A percentile compares a stretch with the other conserved stretches of the same genome.
These are phyloP conservation scores for Hypsibius dujardini DNA, from an alignment of 1,140 invertebrate genomes.

Conservation along the genomic window DNA sequence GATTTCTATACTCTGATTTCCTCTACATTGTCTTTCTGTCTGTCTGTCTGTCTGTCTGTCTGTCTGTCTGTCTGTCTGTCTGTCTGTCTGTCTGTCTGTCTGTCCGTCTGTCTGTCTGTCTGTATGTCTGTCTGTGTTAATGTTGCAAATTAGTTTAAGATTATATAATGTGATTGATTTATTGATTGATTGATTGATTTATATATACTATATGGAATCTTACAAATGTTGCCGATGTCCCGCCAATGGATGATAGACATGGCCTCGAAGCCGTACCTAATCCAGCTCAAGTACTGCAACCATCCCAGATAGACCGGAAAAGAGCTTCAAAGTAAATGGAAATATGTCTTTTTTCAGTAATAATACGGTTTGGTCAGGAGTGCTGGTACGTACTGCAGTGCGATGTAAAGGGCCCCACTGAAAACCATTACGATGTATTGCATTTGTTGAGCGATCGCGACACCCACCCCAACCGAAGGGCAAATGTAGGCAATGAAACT, in stretches of 20 bases:
- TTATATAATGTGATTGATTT: too few relatives aligned
- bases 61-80: too few relatives aligned
- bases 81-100: too few relatives aligned
- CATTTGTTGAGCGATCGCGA: background rate
- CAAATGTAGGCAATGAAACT: background rate
- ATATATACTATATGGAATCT: conserved; percentile 23
- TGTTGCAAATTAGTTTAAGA: too few relatives aligned
- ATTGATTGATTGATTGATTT: too few relatives aligned
- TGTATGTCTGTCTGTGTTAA: too few relatives aligned
- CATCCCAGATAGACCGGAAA: conserved; percentile 71
- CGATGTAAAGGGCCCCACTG: too few relatives aligned
- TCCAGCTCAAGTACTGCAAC: conserved; percentile 85
- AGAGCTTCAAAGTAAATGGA: conserved; percentile 39
- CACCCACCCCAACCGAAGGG: background rate
- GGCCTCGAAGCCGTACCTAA: conserved; percentile 79
- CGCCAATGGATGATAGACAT: conserved; percentile 83
- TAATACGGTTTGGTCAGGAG: background rate
- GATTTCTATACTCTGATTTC: too few relatives aligned
- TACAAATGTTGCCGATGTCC: conserved; percentile 46
- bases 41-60: too few relatives aligned
- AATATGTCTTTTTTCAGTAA: background rate
- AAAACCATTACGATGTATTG: background rate
- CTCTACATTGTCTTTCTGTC: too few relatives aligned
- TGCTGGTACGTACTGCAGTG: background rate
- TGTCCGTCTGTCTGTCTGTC: too few relatives aligned